These are phyloP conservation scores for Nycticebus coucang DNA, from an alignment of 2,113 vertebrate species.

Conservation along the genomic window DNA sequence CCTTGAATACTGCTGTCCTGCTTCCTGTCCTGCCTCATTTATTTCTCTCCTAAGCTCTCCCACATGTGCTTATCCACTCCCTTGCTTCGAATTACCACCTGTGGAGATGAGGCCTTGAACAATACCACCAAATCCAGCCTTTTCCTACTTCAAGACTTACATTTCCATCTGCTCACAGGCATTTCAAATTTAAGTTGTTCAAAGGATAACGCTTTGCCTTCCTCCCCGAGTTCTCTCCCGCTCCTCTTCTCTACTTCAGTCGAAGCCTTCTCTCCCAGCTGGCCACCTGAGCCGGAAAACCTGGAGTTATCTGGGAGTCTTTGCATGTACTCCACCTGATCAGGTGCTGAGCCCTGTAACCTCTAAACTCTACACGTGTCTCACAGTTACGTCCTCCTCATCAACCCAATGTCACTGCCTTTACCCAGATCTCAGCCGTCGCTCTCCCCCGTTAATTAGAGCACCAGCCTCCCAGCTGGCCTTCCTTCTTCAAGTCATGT, in stretches of 20 bases:
- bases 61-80: accelerated
- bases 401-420: background rate
- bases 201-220: background rate
- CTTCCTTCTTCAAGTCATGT: background rate
- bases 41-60: background rate
- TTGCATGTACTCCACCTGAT: too few species aligned
- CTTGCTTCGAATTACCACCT: background rate
- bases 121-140: background rate
- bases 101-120: background rate
- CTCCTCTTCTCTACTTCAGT: background rate
- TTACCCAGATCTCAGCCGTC: background rate
- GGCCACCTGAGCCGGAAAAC: background rate
- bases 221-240: background rate
- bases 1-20: background rate
- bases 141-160: background rate
- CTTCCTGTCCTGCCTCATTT: background rate
- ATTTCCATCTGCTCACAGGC: background rate
- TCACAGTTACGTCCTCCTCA: background rate
- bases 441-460: background rate
- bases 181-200: background rate
- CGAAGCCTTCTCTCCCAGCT: background rate
- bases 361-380: background rate
- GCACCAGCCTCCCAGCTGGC: background rate
- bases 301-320: background rate
- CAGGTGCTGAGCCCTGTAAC: background rate